Evolutionary conservation across 2,797 vertebrate genomes (phyloP), one percentile per base, ranked within the genome.

Genomic region (Valencia hispanica): DNA sequence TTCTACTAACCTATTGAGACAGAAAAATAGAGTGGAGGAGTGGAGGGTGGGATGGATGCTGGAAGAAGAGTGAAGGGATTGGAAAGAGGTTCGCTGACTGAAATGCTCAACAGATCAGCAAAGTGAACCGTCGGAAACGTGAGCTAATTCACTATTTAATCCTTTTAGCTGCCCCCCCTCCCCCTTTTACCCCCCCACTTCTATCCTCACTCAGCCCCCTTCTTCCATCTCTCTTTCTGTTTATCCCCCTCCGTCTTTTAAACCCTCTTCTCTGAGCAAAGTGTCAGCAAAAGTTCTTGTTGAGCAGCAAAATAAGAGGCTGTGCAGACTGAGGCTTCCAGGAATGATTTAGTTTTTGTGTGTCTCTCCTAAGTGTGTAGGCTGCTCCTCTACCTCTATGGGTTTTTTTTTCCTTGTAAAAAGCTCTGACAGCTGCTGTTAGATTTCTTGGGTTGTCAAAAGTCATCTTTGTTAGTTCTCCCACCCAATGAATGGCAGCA

Each of bases 81-180:
- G 81, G 88, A 90, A 84, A 55, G 87, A 82, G 84, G 82, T 86
- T 86, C 86, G 90, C 87, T 86, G 82, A 88, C 86, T 89, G 89
- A 93, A 93, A 92, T 92, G 88, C 91, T 95, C 89, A 93, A 86
- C 85, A 93, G 91, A 93, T 94, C 93, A 94, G 91, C 89, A 94
- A 94, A 93, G 89, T 89, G 91, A 94, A 91, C 87, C 91, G 91
- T 93, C 91, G 92, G 91, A 94, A 94, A 95, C 85, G 87, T 91
- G 88, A 93, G 91, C 93, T 95, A 94, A 93, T 93, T 93, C 92
- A 90, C 86, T 85, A 91, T 92, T 94, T 95, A 95, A 95, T 94
- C 94, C 93, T 90, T 93, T 94, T 94, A 89, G 91, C 89, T 88
- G 85, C 84, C 88, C 87, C 79, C 86, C 88, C 87, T 78, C 87